Evolutionary conservation across 1,140 invertebrate species (phyloP), one percentile per base, ranked within the genome.

Genomic region (Megalopta genalis): DNA sequence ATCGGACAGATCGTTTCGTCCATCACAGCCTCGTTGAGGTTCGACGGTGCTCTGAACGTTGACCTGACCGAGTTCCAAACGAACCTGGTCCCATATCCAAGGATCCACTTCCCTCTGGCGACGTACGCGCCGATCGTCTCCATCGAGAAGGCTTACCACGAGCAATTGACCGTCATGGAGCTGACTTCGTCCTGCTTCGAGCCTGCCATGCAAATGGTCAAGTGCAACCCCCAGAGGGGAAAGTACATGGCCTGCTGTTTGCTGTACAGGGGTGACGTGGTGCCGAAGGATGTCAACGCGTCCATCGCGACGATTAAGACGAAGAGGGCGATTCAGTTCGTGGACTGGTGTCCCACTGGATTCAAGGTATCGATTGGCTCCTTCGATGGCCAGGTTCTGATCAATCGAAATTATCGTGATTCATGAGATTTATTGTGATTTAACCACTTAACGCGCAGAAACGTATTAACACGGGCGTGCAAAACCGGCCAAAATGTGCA

Each of bases 171-270:
- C 7, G 96, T 96, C 23, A 93, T 94, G 59, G 95, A 97, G 81
- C 93, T 98, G 23, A 97, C 97, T 65, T 96, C 95, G 86, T 93
- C 95, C 4, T 97, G 96, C 85, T 98, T 97, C 85, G 96, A 97
- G 80, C 95, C 96, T n/a, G 88, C 93, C 2, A 97, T 96, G 91
- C 94, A 94, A 81, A 95, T 96, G 95, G 83, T 91, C 7, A 91
- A 91, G 32, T 90, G 89, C 73, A 89, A 92, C 59, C 86, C 89
- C 0, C 84, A 81, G 9, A 82, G 83, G 4, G 90, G 92, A 18
- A 93, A 93, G 64, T 94, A 94, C 69, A 95, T 96, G 94, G 94
- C 95, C 14, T 95, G 94, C 77, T 95, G 95, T 83, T 90, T 95
- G 87, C 85, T 96, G 49, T 95, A 95, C 86, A 88, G 95, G 77